phyloP scores from a whole-genome alignment of 2,888 invertebrate genomes.

The Tetragonula carbonaria region DNA sequence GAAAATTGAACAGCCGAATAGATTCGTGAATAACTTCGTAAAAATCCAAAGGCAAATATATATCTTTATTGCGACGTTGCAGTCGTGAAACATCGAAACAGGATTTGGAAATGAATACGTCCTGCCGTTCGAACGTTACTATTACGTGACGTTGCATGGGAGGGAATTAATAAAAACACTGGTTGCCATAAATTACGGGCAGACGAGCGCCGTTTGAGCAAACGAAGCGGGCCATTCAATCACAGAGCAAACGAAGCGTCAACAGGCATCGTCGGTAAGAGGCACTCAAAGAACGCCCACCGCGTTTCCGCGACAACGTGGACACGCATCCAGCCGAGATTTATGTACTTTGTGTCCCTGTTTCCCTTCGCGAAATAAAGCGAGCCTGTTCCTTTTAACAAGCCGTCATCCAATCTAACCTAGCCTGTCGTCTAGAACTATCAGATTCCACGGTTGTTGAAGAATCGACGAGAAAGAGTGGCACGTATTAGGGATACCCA shows the following conservation, averaged over 20 bases:
- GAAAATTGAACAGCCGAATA: no score
- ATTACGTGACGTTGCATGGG: not conserved
- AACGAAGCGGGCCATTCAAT: conserved; percentile 49
- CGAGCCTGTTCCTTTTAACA: conserved; percentile 56
- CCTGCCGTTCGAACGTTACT: not conserved
- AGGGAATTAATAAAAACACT: conserved; percentile 32
- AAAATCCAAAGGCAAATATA: no score
- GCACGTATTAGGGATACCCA: not conserved
- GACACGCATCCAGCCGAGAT: conserved; percentile 42
- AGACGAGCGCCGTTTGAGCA: conserved; percentile 18
- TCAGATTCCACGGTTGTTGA: conserved; percentile 45
- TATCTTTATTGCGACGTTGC: no score
- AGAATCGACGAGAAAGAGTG: conserved; percentile 17
- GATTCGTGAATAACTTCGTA: no score
- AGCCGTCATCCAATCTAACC: conserved; percentile 23
- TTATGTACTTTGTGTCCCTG: conserved; percentile 46
- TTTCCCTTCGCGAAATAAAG: conserved; percentile 55
- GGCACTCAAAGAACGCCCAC: conserved; percentile 50
- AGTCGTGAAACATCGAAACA: no score
- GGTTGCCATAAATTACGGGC: conserved; percentile 31
- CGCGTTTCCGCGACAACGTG: conserved; percentile 52
- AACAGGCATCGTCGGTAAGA: conserved; percentile 44
- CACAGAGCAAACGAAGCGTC: conserved; percentile 54
- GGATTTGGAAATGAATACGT: no score
- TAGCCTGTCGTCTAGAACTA: conserved; percentile 45